Evolutionary conservation across 2,888 invertebrate species (phyloP), one percentile per base, ranked within the genome.

Genomic region (Xylota sylvarum): DNA sequence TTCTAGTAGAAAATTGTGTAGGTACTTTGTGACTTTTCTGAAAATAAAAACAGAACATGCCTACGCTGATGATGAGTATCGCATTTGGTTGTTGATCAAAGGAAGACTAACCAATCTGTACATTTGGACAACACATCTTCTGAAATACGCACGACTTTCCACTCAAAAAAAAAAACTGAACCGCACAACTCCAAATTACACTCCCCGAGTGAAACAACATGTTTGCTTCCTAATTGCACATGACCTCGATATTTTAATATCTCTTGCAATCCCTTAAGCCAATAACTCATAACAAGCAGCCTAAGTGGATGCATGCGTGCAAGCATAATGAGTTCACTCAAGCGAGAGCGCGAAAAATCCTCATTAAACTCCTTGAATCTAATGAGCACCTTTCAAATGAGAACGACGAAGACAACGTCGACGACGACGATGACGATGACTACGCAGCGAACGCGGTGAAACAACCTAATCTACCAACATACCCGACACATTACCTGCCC

Each of bases 381-480:
- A 86, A 86, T 86, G 86, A 86, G 82, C 86, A 82, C 86, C 82
- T 82, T 86, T 86, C 73, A 69, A 74, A 86, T 73, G 62, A 70
- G 76, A 14, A 70, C 79, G 46, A 27, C 12, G 37, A 23, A 23
- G 23, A 23, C 23, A 23, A 27, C 17, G 37, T n/a, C 23, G 3
- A 27, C 17, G 37, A n/a, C n/a, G n/a, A n/a, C n/a, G n/a, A n/a
- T n/a, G n/a, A n/a, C n/a, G n/a, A n/a, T n/a, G n/a, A n/a, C n/a
- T n/a, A 58, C 55, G 58, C 52, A 6, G 35, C 46, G 17, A 65
- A 35, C 46, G 48, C 58, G 27, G n/a, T 69, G 19, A 72, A 23
- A 81, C 72, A 82, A 86, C 82, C 80, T 67, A 80, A 80, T 80
- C 64, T 56, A 65, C 58, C 72, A 72, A 56, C 64, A 79, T 64